These are phyloP conservation scores for Sebastes minor DNA, from an alignment of 2,797 vertebrate genomes.

Conservation along the genomic window DNA sequence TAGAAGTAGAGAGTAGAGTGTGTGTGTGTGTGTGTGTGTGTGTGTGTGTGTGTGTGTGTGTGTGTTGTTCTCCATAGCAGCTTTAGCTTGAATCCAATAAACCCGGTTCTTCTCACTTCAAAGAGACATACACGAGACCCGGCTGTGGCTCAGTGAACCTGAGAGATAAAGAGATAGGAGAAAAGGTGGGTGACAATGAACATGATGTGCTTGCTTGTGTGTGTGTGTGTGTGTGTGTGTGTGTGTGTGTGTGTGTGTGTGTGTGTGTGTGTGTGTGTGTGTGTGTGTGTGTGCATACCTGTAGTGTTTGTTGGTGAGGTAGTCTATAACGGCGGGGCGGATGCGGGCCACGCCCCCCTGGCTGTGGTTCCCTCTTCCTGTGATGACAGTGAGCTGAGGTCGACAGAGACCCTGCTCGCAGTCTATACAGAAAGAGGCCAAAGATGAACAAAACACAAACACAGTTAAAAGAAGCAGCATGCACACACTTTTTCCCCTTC, in stretches of 20 bases:
- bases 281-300: conserved; percentile 77
- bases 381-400: conserved; percentile 94
- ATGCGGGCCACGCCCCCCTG: conserved; percentile 96
- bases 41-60: not conserved
- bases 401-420: conserved; percentile 87
- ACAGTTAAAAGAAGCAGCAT: not conserved
- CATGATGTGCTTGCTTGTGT: not conserved
- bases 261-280: not conserved
- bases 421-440: conserved; percentile 79
- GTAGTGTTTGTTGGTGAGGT: conserved; percentile 92
- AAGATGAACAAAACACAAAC: conserved; percentile 27
- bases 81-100: conserved; percentile 37
- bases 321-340: conserved; percentile 94
- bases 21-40: not conserved
- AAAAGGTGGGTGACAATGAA: conserved; percentile 32
- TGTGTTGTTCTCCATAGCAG: conserved; percentile 67
- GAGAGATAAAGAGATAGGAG: conserved; percentile 56
- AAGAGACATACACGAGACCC: conserved; percentile 90
- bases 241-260: conserved; percentile 1
- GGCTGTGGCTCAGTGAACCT: conserved; percentile 93
- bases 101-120: conserved; percentile 71
- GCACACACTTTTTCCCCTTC: not conserved
- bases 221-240: not conserved
- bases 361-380: conserved; percentile 98
- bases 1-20: not conserved